A percentile compares a stretch with the other conserved stretches of the same genome.
Conservation (phyloP, 2,888 invertebrate genomes). For the Sarcophaga subvicina region DNA sequence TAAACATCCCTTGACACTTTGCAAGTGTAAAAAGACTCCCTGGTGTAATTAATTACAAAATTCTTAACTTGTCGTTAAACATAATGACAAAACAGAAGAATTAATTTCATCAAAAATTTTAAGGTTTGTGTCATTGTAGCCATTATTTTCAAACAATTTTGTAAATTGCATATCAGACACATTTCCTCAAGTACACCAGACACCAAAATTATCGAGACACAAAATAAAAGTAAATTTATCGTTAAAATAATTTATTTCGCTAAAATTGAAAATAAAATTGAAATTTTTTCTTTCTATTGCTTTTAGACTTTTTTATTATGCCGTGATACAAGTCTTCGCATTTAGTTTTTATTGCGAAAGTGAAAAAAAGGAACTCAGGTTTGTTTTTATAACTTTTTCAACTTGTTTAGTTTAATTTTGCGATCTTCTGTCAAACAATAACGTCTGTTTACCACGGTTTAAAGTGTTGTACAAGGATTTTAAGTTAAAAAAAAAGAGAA, state of each 20-base stretch:
- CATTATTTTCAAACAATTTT: not conserved
- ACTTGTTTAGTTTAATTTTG: slow-evolving; percentile 60
- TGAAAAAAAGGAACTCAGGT: no score
- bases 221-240: no score
- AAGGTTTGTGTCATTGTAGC: no score
- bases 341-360: slow-evolving; percentile 6
- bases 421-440: slow-evolving; percentile 23
- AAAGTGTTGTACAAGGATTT: slow-evolving; percentile 22
- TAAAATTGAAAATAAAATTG: slow-evolving; percentile 2
- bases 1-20: slow-evolving; percentile 30
- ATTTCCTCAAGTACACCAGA: not conserved
- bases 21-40: slow-evolving; percentile 28
- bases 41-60: slow-evolving; percentile 49
- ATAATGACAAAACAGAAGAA: not conserved
- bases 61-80: not conserved
- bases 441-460: slow-evolving; percentile 10
- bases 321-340: not conserved
- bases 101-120: no score
- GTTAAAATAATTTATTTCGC: no score
- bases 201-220: not conserved
- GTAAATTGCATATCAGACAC: slow-evolving; percentile 4
- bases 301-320: not conserved
- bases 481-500: slow-evolving; percentile 4
- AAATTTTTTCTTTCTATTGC: not conserved
- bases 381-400: slow-evolving; percentile 32